These are phyloP conservation scores for Orius insidiosus DNA, from an alignment of 1,140 invertebrate species.

Conservation along the genomic window DNA sequence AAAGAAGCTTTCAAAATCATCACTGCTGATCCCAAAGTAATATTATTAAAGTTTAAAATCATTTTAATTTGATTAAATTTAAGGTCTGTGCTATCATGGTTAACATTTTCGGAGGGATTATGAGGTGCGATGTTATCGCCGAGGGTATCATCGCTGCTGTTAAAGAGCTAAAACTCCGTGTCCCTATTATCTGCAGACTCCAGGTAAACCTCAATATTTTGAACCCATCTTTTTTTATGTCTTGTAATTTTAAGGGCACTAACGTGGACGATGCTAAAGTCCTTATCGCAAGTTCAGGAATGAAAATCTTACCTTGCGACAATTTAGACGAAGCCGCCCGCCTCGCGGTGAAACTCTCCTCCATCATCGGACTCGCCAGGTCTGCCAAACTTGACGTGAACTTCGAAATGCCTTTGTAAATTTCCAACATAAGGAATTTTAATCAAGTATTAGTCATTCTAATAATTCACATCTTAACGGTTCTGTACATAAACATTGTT, in stretches of 20 bases:
- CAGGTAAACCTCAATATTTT: too few relatives aligned
- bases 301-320: constrained; percentile 91
- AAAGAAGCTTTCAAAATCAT: constrained; percentile 91
- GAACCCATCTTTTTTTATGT: too few relatives aligned
- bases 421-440: too few relatives aligned
- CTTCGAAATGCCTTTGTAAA: constrained; percentile 49
- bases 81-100: constrained; percentile 40
- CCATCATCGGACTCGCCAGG: constrained; percentile 82
- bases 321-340: constrained; percentile 92
- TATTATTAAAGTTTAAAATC: too few relatives aligned
- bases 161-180: constrained; percentile 67
- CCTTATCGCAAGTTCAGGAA: constrained; percentile 62
- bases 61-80: background rate
- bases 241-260: too few relatives aligned
- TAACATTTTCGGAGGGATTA: constrained; percentile 75
- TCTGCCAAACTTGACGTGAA: constrained; percentile 87
- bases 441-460: too few relatives aligned
- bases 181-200: constrained; percentile 77
- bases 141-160: constrained; percentile 86
- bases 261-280: constrained; percentile 90
- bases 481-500: too few relatives aligned
- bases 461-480: too few relatives aligned
- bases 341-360: constrained; percentile 83
- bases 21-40: constrained; percentile 47
- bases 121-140: constrained; percentile 91